Base-by-base conservation (phyloP, 2,888 invertebrate genomes). In the Phragmatobia fuliginosa region DNA sequence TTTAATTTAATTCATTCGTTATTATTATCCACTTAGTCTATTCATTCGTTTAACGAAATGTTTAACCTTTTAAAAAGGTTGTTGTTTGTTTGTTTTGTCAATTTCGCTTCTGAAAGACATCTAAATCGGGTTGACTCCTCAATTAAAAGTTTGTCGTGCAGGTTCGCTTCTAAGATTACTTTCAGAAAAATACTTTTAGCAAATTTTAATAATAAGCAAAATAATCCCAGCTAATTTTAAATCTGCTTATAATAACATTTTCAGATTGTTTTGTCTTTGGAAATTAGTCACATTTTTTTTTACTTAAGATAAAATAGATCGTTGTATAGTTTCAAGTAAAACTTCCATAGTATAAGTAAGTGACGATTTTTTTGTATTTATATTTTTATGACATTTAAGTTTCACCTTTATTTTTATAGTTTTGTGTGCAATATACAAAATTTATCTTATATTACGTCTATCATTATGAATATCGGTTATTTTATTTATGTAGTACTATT, bases 1-100 rank as follows among this genome's bases (percentile, higher is more conserved):
- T 76, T 68, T 28, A 71, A 66, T 70, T n/a, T n/a, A n/a, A n/a
- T n/a, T n/a, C n/a, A n/a, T n/a, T n/a, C n/a, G n/a, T n/a, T n/a
- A n/a, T n/a, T n/a, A n/a, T n/a, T n/a, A n/a, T n/a, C n/a, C 71
- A 63, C 73, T 72, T 64, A 67, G 74, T 64, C 72, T 71, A 70
- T 72, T 74, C 62, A 56, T 36, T 62, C 41, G 63, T 28, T 52
- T 45, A 66, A 72, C 65, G 64, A 73, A 73, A 79, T 72, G 69
- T 63, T 70, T 67, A 67, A 67, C 62, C 67, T 73, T 66, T 68
- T 63, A 72, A 64, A 66, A 65, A 41, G 16, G n/a, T 45, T 18
- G 18, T 32, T 49, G 32, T 73, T 52, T 76, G 66, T 68, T 80
- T 69, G 49, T 68, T 74, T 71, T 41, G 18, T 67, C 59, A n/a